Evolutionary conservation across 2,888 invertebrate genomes (phyloP).

Genomic region (Synanthedon formicaeformis): DNA sequence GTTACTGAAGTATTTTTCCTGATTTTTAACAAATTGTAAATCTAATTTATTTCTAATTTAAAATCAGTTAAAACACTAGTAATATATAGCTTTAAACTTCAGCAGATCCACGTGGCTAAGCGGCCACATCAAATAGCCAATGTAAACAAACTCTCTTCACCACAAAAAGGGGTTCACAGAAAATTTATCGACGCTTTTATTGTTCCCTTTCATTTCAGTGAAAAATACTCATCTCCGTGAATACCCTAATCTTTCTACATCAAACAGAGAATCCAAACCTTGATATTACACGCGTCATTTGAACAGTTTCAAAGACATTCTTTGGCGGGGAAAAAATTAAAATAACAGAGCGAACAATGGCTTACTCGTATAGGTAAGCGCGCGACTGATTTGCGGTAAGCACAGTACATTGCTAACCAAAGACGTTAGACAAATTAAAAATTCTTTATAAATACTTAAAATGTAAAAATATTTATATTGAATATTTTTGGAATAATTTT

Average conservation of each 20-base stretch:
- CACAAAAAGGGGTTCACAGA: slow-evolving; percentile 39
- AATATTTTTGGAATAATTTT: too few relatives aligned
- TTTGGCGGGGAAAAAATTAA: slow-evolving; percentile 55
- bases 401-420: slow-evolving; percentile 12
- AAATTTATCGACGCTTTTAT: slow-evolving; percentile 36
- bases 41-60: too few relatives aligned
- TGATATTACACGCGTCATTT: slow-evolving; percentile 68
- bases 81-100: too few relatives aligned
- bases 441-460: slow-evolving; percentile 26
- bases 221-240: slow-evolving; percentile 55
- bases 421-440: slow-evolving; percentile 45
- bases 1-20: too few relatives aligned
- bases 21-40: too few relatives aligned
- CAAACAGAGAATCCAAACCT: slow-evolving; percentile 55
- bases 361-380: slow-evolving; percentile 13
- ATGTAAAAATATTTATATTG: not conserved
- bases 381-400: slow-evolving; percentile 35
- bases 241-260: slow-evolving; percentile 62
- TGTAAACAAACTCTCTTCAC: slow-evolving; percentile 29
- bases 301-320: slow-evolving; percentile 68
- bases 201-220: slow-evolving; percentile 42
- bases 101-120: slow-evolving; percentile 12
- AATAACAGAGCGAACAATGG: slow-evolving; percentile 56
- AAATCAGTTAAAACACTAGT: too few relatives aligned
- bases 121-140: slow-evolving; percentile 38